Conservation (phyloP, 1,140 invertebrate species). For the Tetragnatha versicolor region DNA sequence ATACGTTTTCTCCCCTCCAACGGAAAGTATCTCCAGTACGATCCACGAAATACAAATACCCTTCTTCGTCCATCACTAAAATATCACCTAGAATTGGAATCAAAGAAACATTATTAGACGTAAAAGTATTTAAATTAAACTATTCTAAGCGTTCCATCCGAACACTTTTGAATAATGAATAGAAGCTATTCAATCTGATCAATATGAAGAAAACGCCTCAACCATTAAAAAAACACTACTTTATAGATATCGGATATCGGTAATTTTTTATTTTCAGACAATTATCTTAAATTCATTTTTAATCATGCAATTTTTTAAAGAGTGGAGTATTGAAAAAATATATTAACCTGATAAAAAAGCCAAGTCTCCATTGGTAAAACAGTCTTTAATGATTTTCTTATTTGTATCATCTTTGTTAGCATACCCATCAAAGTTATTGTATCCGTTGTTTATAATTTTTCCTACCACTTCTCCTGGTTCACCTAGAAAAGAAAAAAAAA, state of each 20-base stretch:
- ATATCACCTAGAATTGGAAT: conserved; percentile 64
- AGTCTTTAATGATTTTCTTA: conserved; percentile 90
- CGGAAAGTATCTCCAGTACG: conserved; percentile 71
- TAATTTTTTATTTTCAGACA: not conserved
- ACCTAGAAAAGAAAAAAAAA: conserved; percentile 67
- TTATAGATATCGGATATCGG: not conserved
- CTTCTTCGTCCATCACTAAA: conserved; percentile 67
- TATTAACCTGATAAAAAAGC: conserved; percentile 87
- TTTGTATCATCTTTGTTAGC: conserved; percentile 89
- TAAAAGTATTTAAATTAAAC: not conserved
- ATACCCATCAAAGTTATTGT: conserved; percentile 77
- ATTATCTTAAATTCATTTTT: not conserved
- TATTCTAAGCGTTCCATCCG: too few relatives aligned
- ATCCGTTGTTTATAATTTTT: conserved; percentile 81
- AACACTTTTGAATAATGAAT: too few relatives aligned
- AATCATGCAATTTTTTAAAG: too few relatives aligned
- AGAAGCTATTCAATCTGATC: too few relatives aligned
- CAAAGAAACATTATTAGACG: not conserved
- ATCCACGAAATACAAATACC: conserved; percentile 71
- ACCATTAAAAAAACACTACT: too few relatives aligned
- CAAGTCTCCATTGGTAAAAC: conserved; percentile 87
- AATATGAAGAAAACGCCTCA: too few relatives aligned
- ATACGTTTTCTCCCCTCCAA: conserved; percentile 93
- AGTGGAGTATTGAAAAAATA: too few relatives aligned
- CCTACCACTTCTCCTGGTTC: conserved; percentile 97